These are phyloP conservation scores for Chanos chanos DNA, from an alignment of 2,797 vertebrate genomes.

Conservation along the genomic window DNA sequence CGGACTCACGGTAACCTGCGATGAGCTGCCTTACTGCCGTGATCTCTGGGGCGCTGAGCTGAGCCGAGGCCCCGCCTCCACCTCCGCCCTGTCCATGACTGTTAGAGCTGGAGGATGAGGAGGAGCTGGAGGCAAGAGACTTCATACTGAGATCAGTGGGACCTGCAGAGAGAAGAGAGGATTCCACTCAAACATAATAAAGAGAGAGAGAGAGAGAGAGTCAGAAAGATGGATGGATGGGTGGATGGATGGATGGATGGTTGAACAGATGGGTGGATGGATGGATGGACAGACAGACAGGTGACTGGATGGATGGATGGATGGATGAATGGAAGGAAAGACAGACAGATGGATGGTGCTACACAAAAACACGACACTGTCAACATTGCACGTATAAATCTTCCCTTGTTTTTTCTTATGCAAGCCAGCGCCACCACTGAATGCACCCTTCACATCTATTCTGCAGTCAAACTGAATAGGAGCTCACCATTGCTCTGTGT, in stretches of 20 bases:
- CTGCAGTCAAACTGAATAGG: background rate
- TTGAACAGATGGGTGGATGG: no score
- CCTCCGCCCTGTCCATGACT: slow-evolving; percentile 85
- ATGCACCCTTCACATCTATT: no score
- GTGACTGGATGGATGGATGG: no score
- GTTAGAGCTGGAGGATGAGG: slow-evolving; percentile 76
- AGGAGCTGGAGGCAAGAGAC: slow-evolving; percentile 80
- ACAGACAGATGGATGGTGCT: no score
- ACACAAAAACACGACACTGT: no score
- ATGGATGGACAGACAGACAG: no score
- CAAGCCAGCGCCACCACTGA: no score
- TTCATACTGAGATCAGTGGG: slow-evolving; percentile 99
- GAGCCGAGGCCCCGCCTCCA: slow-evolving; percentile 84
- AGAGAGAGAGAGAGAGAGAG: slow-evolving; percentile 49
- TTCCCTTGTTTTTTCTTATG: no score
- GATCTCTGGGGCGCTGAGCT: slow-evolving; percentile 96
- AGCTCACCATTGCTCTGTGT: slow-evolving; percentile 88
- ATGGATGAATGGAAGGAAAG: no score
- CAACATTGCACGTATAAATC: no score
- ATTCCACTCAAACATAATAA: background rate
- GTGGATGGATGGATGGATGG: no score
- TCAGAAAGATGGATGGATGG: slow-evolving; percentile 44
- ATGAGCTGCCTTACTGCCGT: slow-evolving; percentile 96
- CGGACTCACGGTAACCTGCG: slow-evolving; percentile 95
- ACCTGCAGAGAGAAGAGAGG: slow-evolving; percentile 65